Conservation (phyloP, 2,113 vertebrate species). For the Hydrolagus affinis region DNA sequence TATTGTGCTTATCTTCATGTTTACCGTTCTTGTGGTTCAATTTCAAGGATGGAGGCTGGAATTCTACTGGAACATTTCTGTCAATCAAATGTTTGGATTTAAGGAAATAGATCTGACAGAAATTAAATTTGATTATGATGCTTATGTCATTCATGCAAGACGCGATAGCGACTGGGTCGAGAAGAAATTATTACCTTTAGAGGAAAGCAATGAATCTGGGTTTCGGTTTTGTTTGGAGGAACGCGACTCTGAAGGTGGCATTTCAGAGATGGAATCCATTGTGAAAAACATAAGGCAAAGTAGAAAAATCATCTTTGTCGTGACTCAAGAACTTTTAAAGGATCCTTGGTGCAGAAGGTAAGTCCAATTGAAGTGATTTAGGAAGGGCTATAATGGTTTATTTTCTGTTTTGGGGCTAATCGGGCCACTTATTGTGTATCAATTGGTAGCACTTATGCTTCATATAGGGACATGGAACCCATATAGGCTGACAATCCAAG, state of each 20-base stretch:
- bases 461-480: too few species aligned
- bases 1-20: slow-evolving; percentile 47
- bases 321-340: slow-evolving; percentile 73
- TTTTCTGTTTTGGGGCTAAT: too few species aligned
- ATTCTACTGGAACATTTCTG: slow-evolving; percentile 77
- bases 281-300: slow-evolving; percentile 70
- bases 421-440: too few species aligned
- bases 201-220: slow-evolving; percentile 48
- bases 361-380: slow-evolving; percentile 38
- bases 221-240: slow-evolving; percentile 76
- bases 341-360: slow-evolving; percentile 80
- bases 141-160: slow-evolving; percentile 72
- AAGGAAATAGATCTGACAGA: slow-evolving; percentile 59
- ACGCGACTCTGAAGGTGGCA: slow-evolving; percentile 70
- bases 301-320: slow-evolving; percentile 78
- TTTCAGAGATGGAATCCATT: slow-evolving; percentile 63
- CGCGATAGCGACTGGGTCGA: slow-evolving; percentile 72
- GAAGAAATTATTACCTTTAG: slow-evolving; percentile 62
- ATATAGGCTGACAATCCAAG: too few species aligned
- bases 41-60: slow-evolving; percentile 86
- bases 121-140: slow-evolving; percentile 65
- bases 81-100: slow-evolving; percentile 73
- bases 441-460: too few species aligned
- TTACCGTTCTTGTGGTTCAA: slow-evolving; percentile 55
- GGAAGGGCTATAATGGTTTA: neutral